Conservation (phyloP, 2,888 invertebrate genomes). For the Celastrina argiolus region DNA sequence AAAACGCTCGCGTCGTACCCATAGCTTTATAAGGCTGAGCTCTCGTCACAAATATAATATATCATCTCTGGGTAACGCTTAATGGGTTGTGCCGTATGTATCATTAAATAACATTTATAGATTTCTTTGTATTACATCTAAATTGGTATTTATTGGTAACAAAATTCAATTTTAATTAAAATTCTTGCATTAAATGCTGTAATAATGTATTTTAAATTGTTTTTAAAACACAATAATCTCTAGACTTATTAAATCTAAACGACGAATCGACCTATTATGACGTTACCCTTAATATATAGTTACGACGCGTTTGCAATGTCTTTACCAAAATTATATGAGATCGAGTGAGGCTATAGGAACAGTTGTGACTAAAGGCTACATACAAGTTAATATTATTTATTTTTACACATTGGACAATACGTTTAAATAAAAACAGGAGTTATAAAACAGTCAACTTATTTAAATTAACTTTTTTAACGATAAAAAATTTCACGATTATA, state of each 20-base stretch:
- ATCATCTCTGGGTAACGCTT: neutral
- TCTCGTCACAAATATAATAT: neutral
- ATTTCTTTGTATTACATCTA: no score
- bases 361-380: neutral
- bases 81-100: neutral
- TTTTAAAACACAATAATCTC: no score
- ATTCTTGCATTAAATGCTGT: no score
- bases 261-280: neutral
- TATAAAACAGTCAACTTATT: neutral
- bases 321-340: slow-evolving; percentile 51
- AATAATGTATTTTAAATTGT: no score
- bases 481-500: neutral
- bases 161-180: no score
- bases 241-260: no score
- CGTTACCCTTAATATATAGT: slow-evolving; percentile 32
- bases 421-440: neutral
- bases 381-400: neutral
- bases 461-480: neutral
- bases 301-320: slow-evolving; percentile 38
- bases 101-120: no score
- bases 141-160: no score
- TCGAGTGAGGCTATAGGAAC: neutral
- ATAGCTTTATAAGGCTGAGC: neutral
- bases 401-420: no score
- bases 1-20: neutral